Base-by-base conservation (phyloP, 2,888 invertebrate species). In the Cancer borealis region DNA sequence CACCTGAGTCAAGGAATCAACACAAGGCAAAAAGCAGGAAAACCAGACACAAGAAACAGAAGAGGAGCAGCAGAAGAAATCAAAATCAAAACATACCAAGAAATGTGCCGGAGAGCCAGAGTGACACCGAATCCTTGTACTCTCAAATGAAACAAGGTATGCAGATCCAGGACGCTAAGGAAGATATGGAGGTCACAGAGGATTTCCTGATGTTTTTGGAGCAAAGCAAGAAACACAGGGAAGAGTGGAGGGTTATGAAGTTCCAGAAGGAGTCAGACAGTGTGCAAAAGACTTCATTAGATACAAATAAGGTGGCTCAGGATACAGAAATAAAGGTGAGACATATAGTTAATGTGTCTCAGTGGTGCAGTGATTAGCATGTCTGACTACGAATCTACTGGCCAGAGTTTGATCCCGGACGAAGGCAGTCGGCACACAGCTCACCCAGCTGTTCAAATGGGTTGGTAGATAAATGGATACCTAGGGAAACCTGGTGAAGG, bases 151-250 rank as follows among this genome's bases (percentile, higher is more conserved):
- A 73, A 14, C 87, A 73, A 39, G 92, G 92, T 21, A 94, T 94
- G 94, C 66, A 92, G 21, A 92, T 94, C 46, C 46, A 94, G 47
- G 93, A 93, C 39, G 30, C 73, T 39, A 92, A 92, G 46, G 94
- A 94, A 30, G 88, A 91, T 21, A 92, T 93, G 91, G 95, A 95
- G 4, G 93, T 95, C 12, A 47, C 46, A 30, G 93, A 93, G 10
- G 95, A 95, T 84, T 88, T 95, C 54, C 49, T 95, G 4, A n/a
- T 79, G 5, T 95, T 95, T 49, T 6, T 95, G 4, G 93, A 93
- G 30, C 47, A 91, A 73, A 93, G 95, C 66, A 39, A 92, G 79
- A 92, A 91, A 73, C 95, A 95, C 54, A 88, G 95, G 3, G 89
- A 91, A 17, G 93, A 93, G 88, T 95, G 93, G 93, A 93, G 88